Conservation (phyloP, 2,888 invertebrate species). For the Phorcus lineatus region DNA sequence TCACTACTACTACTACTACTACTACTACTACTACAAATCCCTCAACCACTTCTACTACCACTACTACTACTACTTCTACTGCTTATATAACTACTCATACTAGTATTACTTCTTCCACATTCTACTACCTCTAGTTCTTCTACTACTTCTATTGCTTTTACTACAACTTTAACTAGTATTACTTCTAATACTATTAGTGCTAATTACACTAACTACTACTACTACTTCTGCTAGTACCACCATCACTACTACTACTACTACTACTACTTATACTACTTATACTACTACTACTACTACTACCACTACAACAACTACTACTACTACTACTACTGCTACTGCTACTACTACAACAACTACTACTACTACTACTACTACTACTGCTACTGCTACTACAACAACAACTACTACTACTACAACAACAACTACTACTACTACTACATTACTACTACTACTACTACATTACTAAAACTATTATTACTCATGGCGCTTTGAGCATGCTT, state of each 20-base stretch:
- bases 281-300: constrained; percentile 20
- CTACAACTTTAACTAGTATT: neutral
- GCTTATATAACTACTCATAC: too few species aligned
- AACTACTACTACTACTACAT: too few species aligned
- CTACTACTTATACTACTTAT: constrained; percentile 18
- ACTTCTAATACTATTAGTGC: constrained; percentile 4
- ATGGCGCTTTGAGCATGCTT: constrained; percentile 8
- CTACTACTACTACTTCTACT: too few species aligned
- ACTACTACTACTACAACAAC: too few species aligned
- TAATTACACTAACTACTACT: constrained; percentile 21
- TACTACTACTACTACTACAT: constrained; percentile 22
- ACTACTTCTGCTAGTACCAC: constrained; percentile 14
- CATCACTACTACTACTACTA: constrained; percentile 8
- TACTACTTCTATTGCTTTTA: neutral
- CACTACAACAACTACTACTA: constrained; percentile 16
- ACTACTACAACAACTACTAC: neutral
- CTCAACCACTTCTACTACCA: too few species aligned
- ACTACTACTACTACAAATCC: too few species aligned
- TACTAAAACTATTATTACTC: constrained; percentile 20
- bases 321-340: constrained; percentile 23
- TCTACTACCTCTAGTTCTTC: neutral
- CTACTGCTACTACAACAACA: too few species aligned
- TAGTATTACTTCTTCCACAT: too few species aligned
- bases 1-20: too few species aligned
- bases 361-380: neutral